Percentiles rank a stretch among this genome's conserved stretches.
phyloP scores from a whole-genome alignment of 1,140 invertebrate genomes.

The Solen grandis region DNA sequence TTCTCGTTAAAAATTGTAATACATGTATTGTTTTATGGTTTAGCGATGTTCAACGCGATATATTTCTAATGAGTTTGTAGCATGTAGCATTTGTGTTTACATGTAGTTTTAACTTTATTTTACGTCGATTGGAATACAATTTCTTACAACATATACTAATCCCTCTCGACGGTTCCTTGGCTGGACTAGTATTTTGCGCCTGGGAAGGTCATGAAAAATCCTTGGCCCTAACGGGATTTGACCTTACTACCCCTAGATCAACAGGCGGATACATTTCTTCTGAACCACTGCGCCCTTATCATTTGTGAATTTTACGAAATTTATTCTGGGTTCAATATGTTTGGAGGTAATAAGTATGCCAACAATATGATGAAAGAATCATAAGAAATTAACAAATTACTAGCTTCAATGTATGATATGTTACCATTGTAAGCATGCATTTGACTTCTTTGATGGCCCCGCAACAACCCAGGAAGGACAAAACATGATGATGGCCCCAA shows the following conservation, averaged over 20 bases:
- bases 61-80: background rate
- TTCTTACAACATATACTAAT: too few species aligned
- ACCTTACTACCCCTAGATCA: too few species aligned
- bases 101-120: background rate
- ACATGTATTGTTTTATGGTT: background rate
- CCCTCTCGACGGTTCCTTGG: too few species aligned
- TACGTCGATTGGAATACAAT: background rate
- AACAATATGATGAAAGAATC: background rate
- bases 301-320: background rate
- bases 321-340: background rate
- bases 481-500: conserved; percentile 67
- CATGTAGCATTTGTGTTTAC: background rate
- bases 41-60: background rate
- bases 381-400: background rate
- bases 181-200: too few species aligned
- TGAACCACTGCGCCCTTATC: background rate
- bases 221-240: too few species aligned
- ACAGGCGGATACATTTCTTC: too few species aligned
- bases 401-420: background rate
- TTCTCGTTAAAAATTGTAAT: background rate
- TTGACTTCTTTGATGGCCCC: conserved; percentile 75
- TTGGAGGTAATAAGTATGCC: background rate
- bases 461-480: conserved; percentile 75
- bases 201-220: too few species aligned
- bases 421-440: conserved; percentile 75